A percentile compares a stretch with the other conserved stretches of the same genome.
These are phyloP conservation scores for Zhengitettix transpicula DNA, from an alignment of 2,888 invertebrate genomes.

Conservation along the genomic window DNA sequence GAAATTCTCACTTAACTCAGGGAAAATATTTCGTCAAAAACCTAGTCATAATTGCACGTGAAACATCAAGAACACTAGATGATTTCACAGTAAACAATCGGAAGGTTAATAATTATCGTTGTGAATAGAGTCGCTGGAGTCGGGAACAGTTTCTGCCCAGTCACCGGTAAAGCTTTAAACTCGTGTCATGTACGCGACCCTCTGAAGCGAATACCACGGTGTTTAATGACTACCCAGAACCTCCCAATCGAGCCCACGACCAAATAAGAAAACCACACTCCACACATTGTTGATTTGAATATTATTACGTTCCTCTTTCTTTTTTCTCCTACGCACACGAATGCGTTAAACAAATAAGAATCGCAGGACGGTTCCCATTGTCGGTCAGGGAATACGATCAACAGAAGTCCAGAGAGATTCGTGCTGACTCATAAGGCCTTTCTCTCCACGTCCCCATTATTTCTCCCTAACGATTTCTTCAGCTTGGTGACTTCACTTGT, in stretches of 20 bases:
- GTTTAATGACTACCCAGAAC: background rate
- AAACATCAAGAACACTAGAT: no score
- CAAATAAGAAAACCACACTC: background rate
- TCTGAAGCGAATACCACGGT: background rate
- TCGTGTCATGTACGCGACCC: background rate
- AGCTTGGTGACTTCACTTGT: slow-evolving; percentile 5
- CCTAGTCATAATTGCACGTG: no score
- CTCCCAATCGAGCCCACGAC: background rate
- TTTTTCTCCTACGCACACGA: background rate
- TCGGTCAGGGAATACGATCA: background rate
- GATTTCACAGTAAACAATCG: no score
- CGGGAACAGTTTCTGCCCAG: background rate
- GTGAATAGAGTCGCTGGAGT: no score
- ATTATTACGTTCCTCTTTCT: background rate
- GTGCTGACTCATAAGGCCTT: slow-evolving; percentile 5
- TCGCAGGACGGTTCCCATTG: background rate
- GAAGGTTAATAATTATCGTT: no score
- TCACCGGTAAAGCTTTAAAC: background rate
- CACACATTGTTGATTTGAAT: background rate
- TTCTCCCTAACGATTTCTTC: slow-evolving; percentile 6
- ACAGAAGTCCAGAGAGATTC: background rate
- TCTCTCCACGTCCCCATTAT: slow-evolving; percentile 1
- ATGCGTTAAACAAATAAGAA: background rate
- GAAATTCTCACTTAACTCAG: no score
- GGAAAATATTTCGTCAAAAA: no score